A percentile compares a stretch with the other conserved stretches of the same genome.
phyloP scores from a whole-genome alignment of 2,888 invertebrate genomes.

The Priocnemis perturbator region DNA sequence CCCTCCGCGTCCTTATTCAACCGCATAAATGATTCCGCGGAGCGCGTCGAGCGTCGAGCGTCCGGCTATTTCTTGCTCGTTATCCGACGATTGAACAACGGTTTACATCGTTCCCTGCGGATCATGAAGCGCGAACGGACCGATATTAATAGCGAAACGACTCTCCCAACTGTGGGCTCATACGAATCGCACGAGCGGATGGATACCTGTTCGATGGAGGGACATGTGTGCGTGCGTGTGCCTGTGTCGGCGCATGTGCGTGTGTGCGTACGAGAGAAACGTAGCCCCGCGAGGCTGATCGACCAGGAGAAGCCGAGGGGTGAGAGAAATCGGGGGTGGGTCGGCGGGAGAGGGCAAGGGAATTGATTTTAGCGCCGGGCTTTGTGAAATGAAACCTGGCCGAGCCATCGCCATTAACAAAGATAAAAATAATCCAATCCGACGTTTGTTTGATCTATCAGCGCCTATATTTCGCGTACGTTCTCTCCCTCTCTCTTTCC shows the following conservation, averaged over 20 bases:
- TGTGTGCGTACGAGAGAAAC: constrained; percentile 11
- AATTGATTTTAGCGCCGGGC: constrained; percentile 71
- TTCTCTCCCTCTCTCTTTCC: constrained; percentile 31
- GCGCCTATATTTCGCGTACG: constrained; percentile 57
- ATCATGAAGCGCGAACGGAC: constrained; percentile 32
- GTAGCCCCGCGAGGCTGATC: constrained; percentile 27
- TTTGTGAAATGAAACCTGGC: constrained; percentile 71
- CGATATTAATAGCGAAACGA: constrained; percentile 46
- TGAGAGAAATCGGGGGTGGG: constrained; percentile 8
- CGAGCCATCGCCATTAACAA: constrained; percentile 70
- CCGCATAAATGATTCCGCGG: not conserved
- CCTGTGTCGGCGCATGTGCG: constrained; percentile 3
- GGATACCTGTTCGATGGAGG: constrained; percentile 30
- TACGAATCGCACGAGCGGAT: constrained; percentile 43
- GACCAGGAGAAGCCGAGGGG: constrained; percentile 40
- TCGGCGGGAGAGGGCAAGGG: constrained; percentile 48
- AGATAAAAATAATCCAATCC: constrained; percentile 73
- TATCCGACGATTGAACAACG: constrained; percentile 28
- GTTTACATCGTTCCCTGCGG: constrained; percentile 33
- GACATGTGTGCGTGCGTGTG: not conserved
- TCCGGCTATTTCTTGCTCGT: constrained; percentile 1
- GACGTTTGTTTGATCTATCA: constrained; percentile 73
- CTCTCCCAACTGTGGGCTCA: constrained; percentile 43
- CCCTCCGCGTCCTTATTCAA: too few relatives aligned
- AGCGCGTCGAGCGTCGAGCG: constrained; percentile 2